Evolutionary conservation across 2,113 vertebrate species (phyloP).

Genomic region (Gobiocypris rarus): DNA sequence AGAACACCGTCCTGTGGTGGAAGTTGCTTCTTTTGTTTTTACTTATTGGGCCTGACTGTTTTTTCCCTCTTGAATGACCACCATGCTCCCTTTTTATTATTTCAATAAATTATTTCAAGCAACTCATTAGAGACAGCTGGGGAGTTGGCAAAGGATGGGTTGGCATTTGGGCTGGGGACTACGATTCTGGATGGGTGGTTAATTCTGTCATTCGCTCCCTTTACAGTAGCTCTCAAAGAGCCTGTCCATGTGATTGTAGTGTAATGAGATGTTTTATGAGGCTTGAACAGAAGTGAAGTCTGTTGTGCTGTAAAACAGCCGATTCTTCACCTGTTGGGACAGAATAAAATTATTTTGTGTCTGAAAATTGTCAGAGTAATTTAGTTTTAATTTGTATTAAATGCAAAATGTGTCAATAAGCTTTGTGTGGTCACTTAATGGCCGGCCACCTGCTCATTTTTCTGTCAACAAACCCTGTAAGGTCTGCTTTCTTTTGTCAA

Average conservation of each 20-base stretch:
- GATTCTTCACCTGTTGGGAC: not conserved
- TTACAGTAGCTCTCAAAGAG: conserved; percentile 8
- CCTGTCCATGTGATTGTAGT: not conserved
- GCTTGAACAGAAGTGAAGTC: not conserved
- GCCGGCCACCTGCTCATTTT: not conserved
- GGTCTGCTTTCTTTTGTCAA: conserved; percentile 20
- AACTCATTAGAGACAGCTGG: conserved; percentile 51
- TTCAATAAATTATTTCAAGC: conserved; percentile 59
- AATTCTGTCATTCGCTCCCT: not conserved
- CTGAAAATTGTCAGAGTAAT: not conserved
- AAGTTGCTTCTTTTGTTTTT: conserved; percentile 68
- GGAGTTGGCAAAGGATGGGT: conserved; percentile 32
- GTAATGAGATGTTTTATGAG: conserved; percentile 18
- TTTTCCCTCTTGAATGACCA: conserved; percentile 45
- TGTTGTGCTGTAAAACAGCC: not conserved
- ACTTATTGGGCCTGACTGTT: conserved; percentile 51
- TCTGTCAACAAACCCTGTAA: conserved; percentile 2
- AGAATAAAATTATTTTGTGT: not conserved
- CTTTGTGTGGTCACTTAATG: not conserved
- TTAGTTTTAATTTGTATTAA: not conserved
- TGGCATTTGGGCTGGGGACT: conserved; percentile 34
- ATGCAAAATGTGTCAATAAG: not conserved
- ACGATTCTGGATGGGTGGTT: not conserved
- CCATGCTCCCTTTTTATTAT: conserved; percentile 47
- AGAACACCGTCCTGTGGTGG: conserved; percentile 34